phyloP scores from a whole-genome alignment of 2,113 vertebrate species.

The Apodemus speciosus region DNA sequence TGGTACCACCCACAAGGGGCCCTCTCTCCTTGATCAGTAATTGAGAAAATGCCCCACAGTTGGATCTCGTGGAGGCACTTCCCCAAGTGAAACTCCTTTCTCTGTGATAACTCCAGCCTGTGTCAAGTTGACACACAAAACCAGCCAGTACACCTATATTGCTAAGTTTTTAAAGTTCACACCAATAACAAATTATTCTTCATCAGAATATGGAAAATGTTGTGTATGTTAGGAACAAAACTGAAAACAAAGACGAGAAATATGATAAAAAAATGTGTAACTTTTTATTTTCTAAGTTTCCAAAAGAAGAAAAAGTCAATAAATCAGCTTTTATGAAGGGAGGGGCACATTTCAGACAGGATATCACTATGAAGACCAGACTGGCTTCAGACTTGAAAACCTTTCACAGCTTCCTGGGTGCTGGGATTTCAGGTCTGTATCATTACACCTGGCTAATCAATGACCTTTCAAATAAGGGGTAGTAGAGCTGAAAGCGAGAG shows the following conservation, averaged over 20 bases:
- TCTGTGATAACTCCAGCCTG: no score
- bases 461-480: not conserved
- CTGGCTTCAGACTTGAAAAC: not conserved
- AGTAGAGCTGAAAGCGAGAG: fast-evolving
- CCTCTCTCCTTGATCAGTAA: no score
- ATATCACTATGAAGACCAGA: not conserved
- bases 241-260: not conserved
- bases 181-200: not conserved
- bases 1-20: no score
- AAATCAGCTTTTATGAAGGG: not conserved
- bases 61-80: no score
- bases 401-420: not conserved
- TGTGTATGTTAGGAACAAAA: not conserved
- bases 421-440: not conserved
- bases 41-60: no score
- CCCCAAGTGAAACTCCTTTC: no score
- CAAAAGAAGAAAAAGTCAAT: not conserved
- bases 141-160: no score
- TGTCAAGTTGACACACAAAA: no score
- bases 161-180: not conserved
- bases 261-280: slow-evolving; percentile 6
- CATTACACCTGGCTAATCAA: not conserved
- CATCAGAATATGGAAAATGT: not conserved
- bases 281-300: slow-evolving; percentile 6
- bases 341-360: not conserved